Base-by-base conservation (phyloP, 2,888 invertebrate genomes). In the Chrysolina haemoptera region DNA sequence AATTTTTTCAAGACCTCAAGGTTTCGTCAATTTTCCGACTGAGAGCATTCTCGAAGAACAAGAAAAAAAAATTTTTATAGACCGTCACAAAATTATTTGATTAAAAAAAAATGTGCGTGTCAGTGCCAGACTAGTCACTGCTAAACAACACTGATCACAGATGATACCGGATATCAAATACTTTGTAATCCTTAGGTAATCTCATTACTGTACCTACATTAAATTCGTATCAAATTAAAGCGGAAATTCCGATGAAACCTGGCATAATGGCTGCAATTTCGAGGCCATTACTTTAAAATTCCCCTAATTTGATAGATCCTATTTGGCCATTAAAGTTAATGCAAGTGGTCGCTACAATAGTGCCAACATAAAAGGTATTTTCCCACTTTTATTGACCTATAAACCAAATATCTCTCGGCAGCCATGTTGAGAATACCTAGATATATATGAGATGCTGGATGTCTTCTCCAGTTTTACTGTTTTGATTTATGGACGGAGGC, bases 351-450 rank as follows among this genome's bases (percentile, higher is more conserved):
- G 59, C 59, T 59, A 59, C 59, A 59, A 10, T 35, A 59, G 59
- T 22, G 59, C 59, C 59, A 59, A 59, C 59, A 35, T 59, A 59
- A 59, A 59, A 59, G 59, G 59, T 59, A 59, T 59, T 59, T 59
- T 59, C 59, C 59, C 16, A 8, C 48, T 65, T 65, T 65, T 43
- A 65, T 59, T 65, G 65, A 41, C 65, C 20, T 9, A 65, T 65
- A 65, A 65, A 65, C 43, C 48, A 46, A 46, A 65, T 22, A 65
- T 65, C 65, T 65, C 22, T 10, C 22, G 14, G 18, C 41, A 46
- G 46, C 65, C 65, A 65, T 48, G 46, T 65, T 43, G 22, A 9
- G 46, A 41, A 65, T 63, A 10, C 9, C 22, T 22, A n/a, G 22
- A 65, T 46, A 65, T 22, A 46, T 48, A 27, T 27, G 65, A 62